These are phyloP conservation scores for Otolemur garnettii DNA, from an alignment of 2,113 vertebrate genomes.

Conservation along the genomic window DNA sequence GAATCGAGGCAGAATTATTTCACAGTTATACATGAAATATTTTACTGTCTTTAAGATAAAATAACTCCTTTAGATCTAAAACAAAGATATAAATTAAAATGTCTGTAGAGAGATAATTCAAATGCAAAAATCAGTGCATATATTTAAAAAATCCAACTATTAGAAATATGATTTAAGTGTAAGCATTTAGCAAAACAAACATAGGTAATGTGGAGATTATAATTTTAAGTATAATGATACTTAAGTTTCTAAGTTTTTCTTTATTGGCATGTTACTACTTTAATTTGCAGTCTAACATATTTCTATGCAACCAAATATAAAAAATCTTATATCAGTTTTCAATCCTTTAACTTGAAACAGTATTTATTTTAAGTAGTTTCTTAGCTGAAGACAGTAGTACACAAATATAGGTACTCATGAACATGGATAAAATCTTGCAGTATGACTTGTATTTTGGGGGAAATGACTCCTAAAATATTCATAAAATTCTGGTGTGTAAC, in stretches of 20 bases:
- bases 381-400: background rate
- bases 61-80: background rate
- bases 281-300: background rate
- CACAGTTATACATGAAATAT: background rate
- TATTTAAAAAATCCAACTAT: background rate
- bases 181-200: slow-evolving; percentile 21
- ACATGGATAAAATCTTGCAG: background rate
- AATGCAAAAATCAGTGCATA: background rate
- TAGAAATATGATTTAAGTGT: background rate
- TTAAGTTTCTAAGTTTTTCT: slow-evolving; percentile 9
- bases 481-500: background rate
- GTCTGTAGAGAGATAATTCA: background rate
- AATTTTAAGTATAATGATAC: slow-evolving; percentile 8
- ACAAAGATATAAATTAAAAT: background rate
- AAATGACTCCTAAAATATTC: background rate
- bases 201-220: background rate
- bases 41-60: slow-evolving; percentile 1
- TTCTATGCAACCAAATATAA: background rate
- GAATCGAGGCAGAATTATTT: background rate
- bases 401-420: background rate
- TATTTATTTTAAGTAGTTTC: background rate
- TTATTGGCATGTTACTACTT: background rate
- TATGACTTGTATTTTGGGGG: background rate
- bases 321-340: slow-evolving; percentile 1
- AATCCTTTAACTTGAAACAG: background rate